Evolutionary conservation across 2,888 invertebrate species (phyloP), one percentile per base, ranked within the genome.

Genomic region (Ennomos erosarius): DNA sequence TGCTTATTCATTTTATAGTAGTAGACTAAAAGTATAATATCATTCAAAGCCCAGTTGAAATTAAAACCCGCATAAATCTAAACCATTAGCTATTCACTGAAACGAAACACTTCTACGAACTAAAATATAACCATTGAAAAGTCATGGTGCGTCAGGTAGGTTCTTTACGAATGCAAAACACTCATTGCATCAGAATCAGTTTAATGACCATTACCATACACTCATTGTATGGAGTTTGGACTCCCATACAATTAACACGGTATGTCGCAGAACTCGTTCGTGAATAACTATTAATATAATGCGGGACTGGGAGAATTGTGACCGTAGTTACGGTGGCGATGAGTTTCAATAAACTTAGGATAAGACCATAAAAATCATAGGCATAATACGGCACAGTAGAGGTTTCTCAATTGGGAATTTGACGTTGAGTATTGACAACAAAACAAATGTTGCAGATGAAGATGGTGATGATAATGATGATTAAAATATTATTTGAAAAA

Each of bases 201-300:
- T 40, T 62, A 65, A 64, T 62, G 59, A 55, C 64, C 56, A 65
- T 60, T 59, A 50, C 48, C 56, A 64, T 61, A 51, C 52, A 55
- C 51, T 47, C 48, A 64, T 66, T 65, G 65, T 65, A 62, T 45
- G 47, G 42, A 64, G 61, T 63, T 63, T 46, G 57, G 51, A 59
- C 65, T 57, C 44, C 59, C 63, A 59, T 68, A 61, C 66, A 68
- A 64, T 68, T 67, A 64, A 58, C 66, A 42, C 67, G 49, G 64
- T 55, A 26, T 66, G 67, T 61, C 57, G 69, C 69, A 55, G 65
- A 66, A 70, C 69, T 61, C 60, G 69, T 63, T 66, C 61, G 59
- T 67, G 62, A 59, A 55, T 58, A 62, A 55, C 63, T 59, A 59
- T 53, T 63, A 60, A 66, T 66, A 59, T 61, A 59, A 62, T 38